Percentiles rank a stretch among this genome's conserved stretches.
These are phyloP conservation scores for Chamaetylas fuelleborni DNA, from an alignment of 2,113 vertebrate species.

Conservation along the genomic window DNA sequence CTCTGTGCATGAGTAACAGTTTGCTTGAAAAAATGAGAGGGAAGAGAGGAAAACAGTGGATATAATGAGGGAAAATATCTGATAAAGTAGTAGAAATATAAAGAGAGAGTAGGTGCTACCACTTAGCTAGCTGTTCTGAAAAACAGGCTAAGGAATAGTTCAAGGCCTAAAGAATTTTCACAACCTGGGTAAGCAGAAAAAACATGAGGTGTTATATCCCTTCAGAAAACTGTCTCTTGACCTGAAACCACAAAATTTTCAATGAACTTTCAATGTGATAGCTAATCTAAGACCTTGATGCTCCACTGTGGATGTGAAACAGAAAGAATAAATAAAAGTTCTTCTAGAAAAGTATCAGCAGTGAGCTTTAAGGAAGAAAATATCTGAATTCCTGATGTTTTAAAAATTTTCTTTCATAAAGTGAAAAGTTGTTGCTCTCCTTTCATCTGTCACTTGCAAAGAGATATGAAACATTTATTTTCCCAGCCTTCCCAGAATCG, in stretches of 20 bases:
- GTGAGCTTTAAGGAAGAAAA: background rate
- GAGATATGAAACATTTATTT: conserved; percentile 40
- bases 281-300: background rate
- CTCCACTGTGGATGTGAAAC: background rate
- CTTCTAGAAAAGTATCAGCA: background rate
- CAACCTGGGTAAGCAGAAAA: background rate
- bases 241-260: background rate
- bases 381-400: background rate
- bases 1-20: background rate
- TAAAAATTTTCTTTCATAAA: background rate
- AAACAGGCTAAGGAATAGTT: background rate
- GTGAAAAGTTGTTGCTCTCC: background rate
- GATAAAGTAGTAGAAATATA: background rate
- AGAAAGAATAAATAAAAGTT: background rate
- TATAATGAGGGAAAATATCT: background rate
- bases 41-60: background rate
- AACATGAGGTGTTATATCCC: background rate
- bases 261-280: background rate
- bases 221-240: background rate
- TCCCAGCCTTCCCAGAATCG: background rate
- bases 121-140: background rate
- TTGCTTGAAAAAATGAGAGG: background rate
- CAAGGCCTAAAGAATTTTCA: background rate
- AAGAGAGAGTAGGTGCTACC: background rate
- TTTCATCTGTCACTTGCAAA: conserved; percentile 29